phyloP scores from a whole-genome alignment of 2,888 invertebrate species.

The Torymus auratus region DNA sequence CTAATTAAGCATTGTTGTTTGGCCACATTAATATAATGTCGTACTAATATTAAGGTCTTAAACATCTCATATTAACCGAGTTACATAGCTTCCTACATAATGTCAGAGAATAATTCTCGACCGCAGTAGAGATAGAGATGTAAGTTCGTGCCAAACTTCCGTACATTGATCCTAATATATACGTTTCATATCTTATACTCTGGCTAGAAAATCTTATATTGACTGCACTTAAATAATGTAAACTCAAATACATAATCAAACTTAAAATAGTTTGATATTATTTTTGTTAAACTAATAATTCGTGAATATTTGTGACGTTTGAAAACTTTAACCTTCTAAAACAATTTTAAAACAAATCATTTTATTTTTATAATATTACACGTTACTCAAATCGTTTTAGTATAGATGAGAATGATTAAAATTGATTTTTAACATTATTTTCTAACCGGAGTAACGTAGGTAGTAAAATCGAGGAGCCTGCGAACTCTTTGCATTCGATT shows the following conservation, averaged over 20 bases:
- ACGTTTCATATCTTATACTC: constrained; percentile 12
- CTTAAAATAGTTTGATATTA: background rate
- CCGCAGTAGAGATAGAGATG: constrained; percentile 14
- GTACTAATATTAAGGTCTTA: constrained; percentile 29
- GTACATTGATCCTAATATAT: constrained; percentile 13
- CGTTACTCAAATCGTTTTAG: too few relatives aligned
- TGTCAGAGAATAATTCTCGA: constrained; percentile 21
- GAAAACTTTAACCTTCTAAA: background rate
- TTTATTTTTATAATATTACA: too few relatives aligned
- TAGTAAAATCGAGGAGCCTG: constrained; percentile 24
- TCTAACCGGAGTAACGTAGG: constrained; percentile 1
- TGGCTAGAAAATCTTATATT: constrained; percentile 27
- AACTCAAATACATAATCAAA: too few relatives aligned
- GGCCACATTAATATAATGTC: background rate
- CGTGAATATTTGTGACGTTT: background rate
- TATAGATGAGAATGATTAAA: background rate
- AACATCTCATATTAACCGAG: constrained; percentile 15
- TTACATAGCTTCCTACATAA: constrained; percentile 30
- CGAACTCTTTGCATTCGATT: constrained; percentile 23
- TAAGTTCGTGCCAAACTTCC: constrained; percentile 52
- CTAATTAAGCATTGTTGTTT: constrained; percentile 23
- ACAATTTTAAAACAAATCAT: too few relatives aligned
- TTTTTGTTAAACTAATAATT: background rate
- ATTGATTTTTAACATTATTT: constrained; percentile 16
- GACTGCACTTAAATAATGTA: constrained; percentile 1